A percentile compares a stretch with the other conserved stretches of the same genome.
phyloP scores from a whole-genome alignment of 2,113 vertebrate genomes.

The Girardinichthys multiradiatus region DNA sequence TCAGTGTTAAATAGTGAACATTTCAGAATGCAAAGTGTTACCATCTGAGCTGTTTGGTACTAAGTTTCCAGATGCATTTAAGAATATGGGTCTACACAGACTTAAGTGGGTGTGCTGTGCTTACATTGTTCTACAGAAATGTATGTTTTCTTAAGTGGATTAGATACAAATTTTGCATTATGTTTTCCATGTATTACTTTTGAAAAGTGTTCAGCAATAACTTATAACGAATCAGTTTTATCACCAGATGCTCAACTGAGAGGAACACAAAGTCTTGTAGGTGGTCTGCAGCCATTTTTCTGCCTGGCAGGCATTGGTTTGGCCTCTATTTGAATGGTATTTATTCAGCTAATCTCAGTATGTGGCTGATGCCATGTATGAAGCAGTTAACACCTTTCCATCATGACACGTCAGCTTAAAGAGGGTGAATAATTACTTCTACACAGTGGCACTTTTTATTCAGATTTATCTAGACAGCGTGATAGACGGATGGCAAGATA shows the following conservation, averaged over 20 bases:
- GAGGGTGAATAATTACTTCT: conserved; percentile 26
- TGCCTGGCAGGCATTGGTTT: conserved; percentile 24
- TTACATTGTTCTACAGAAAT: neutral
- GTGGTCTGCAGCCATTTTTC: conserved; percentile 11
- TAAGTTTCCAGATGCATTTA: conserved; percentile 11
- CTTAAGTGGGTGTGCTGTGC: neutral
- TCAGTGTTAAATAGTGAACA: neutral
- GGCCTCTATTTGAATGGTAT: conserved; percentile 28
- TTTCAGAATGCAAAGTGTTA: neutral
- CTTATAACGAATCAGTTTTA: neutral
- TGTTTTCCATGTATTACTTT: neutral
- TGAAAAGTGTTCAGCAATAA: conserved; percentile 5
- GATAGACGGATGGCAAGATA: neutral
- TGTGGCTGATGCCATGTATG: neutral
- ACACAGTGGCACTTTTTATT: conserved; percentile 8
- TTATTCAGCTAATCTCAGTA: conserved; percentile 1
- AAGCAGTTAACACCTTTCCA: conserved; percentile 17
- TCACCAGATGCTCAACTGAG: conserved; percentile 11
- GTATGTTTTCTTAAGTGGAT: neutral
- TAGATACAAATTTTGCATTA: neutral
- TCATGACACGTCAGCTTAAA: conserved; percentile 10
- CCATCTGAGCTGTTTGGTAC: neutral
- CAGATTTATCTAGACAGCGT: neutral
- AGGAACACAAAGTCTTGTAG: conserved; percentile 18
- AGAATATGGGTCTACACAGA: conserved; percentile 16